Conservation (phyloP, 2,888 invertebrate species). For the Pammene fasciana region DNA sequence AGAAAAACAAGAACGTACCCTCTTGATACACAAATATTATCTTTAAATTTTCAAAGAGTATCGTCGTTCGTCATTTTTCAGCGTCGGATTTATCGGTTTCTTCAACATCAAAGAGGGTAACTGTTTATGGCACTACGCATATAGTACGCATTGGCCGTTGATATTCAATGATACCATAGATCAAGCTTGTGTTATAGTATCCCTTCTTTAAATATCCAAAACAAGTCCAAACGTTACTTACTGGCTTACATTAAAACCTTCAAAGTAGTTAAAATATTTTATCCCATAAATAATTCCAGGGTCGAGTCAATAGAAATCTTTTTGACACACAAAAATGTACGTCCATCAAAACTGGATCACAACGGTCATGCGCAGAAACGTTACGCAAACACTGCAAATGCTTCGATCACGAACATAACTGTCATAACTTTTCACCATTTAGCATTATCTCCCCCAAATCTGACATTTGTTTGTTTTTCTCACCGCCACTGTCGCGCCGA, state of each 20-base stretch:
- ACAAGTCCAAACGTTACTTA: background rate
- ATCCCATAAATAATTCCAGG: no score
- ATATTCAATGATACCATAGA: slow-evolving; percentile 14
- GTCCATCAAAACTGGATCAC: slow-evolving; percentile 29
- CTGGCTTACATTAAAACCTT: no score
- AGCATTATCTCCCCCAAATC: slow-evolving; percentile 34
- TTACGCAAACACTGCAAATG: slow-evolving; percentile 12
- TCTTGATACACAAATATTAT: background rate
- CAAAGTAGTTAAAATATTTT: no score
- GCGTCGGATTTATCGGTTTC: slow-evolving; percentile 5
- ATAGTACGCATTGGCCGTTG: no score
- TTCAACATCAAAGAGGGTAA: background rate
- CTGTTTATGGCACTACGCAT: background rate
- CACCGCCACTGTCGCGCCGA: slow-evolving; percentile 25
- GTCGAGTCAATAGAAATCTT: background rate
- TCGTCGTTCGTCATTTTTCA: background rate
- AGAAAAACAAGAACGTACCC: background rate
- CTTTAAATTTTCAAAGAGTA: slow-evolving; percentile 1
- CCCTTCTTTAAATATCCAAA: background rate
- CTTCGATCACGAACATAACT: slow-evolving; percentile 33
- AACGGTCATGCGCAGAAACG: slow-evolving; percentile 16
- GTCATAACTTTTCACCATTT: slow-evolving; percentile 42
- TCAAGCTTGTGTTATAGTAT: background rate
- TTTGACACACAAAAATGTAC: slow-evolving; percentile 8
- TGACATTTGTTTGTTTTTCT: slow-evolving; percentile 36